Conservation (phyloP, 2,797 vertebrate species). For the Acipenser oxyrinchus region DNA sequence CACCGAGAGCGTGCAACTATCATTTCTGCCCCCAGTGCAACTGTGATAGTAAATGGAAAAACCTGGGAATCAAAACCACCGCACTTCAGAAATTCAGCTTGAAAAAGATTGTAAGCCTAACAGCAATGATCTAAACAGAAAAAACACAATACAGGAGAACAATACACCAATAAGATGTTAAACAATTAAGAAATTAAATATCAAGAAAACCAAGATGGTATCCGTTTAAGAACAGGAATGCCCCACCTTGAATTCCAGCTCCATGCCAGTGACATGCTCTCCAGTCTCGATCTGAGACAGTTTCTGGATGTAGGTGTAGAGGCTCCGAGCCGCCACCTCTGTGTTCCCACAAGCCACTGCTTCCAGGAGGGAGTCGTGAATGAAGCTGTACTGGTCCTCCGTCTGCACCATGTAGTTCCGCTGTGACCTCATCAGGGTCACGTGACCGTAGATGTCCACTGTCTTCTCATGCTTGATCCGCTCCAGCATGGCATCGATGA, state of each 20-base stretch:
- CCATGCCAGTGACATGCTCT: constrained; percentile 94
- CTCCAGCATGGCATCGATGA: constrained; percentile 95
- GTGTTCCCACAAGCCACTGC: constrained; percentile 94
- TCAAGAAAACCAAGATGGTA: no score
- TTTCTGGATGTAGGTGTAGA: constrained; percentile 95
- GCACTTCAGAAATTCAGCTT: no score
- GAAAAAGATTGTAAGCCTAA: no score
- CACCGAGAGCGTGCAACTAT: no score
- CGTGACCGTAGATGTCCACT: constrained; percentile 91
- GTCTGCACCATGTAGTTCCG: constrained; percentile 99
- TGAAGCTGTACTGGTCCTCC: constrained; percentile 98
- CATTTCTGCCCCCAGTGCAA: no score
- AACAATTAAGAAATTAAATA: no score
- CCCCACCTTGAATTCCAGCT: constrained; percentile 92
- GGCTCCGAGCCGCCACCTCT: constrained; percentile 84
- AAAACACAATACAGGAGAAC: no score
- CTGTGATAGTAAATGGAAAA: no score
- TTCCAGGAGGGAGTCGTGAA: constrained; percentile 92
- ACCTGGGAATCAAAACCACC: no score
- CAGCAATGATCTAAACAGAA: no score
- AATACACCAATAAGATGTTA: no score
- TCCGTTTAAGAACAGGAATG: no score
- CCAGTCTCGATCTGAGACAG: constrained; percentile 85
- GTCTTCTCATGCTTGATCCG: constrained; percentile 95
- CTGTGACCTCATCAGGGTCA: constrained; percentile 94